Base-by-base conservation (phyloP, 1,140 invertebrate species). In the Tetramorium simillimum region DNA sequence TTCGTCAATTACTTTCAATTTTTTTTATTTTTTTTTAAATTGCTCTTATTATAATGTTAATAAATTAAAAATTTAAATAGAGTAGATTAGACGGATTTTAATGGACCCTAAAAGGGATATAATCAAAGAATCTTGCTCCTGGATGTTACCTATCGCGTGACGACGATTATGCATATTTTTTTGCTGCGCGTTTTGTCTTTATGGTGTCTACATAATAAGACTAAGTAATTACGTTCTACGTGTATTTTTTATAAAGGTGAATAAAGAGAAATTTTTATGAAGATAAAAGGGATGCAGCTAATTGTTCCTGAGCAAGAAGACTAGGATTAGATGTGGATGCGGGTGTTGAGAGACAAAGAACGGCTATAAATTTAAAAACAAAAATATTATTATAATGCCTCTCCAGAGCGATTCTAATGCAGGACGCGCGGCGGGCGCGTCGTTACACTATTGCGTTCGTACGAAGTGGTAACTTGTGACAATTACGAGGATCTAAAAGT, bases 321-420 rank as follows among this genome's bases (percentile, higher is more conserved):
- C 43, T 18, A 49, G n/a, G 40, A 28, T 33, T 33, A 33, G 33
- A 33, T 33, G 18, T 46, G 53, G 56, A 80, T 56, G 62, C 18
- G 72, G 24, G 53, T 84, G 21, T 33, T 46, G 49, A 60, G 60
- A 69, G 33, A 81, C n/a, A 90, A 77, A 56, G 46, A 63, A 21
- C n/a, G 10, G 46, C 60, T 85, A 9, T 90, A 87, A 91, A 92
- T 92, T 92, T 92, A 91, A 90, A 93, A 93, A 93, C 85, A 90
- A 93, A 93, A 92, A 93, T 93, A 93, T 93, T 92, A 93, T 93
- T 93, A 70, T 81, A 89, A 90, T 89, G 78, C 85, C 78, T 90
- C 51, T 91, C 76, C 86, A 87, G 40, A 69, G 49, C 87, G 73
- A 89, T 65, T 70, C 69, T 78, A 78, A 33, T 65, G 67, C 82